A percentile compares a stretch with the other conserved stretches of the same genome.
Evolutionary conservation across 2,888 invertebrate species (phyloP).

Genomic region (Timema podura): DNA sequence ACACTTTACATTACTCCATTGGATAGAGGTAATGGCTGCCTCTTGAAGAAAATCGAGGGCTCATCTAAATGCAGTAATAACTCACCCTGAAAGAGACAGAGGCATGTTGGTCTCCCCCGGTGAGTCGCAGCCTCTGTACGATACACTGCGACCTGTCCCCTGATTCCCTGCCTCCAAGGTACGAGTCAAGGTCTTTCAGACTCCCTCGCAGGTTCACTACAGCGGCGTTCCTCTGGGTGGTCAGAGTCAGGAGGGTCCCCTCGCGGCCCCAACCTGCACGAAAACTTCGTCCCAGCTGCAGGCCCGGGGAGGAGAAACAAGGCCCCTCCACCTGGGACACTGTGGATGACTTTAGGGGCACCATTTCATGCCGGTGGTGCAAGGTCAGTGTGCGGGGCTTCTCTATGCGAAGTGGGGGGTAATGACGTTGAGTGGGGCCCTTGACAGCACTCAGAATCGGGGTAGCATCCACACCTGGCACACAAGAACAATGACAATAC

Average conservation of each 20-base stretch:
- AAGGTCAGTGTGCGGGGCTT: slow-evolving; percentile 28
- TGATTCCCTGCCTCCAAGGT: slow-evolving; percentile 36
- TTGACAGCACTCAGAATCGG: too few species aligned
- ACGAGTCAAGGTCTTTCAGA: slow-evolving; percentile 45
- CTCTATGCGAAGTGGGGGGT: too few species aligned
- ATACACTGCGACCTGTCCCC: slow-evolving; percentile 41
- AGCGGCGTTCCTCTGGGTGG: slow-evolving; percentile 47
- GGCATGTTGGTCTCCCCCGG: slow-evolving; percentile 38
- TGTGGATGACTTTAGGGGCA: slow-evolving; percentile 43
- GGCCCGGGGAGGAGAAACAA: slow-evolving; percentile 25
- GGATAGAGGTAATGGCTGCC: too few species aligned
- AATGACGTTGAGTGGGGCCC: too few species aligned
- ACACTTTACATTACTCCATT: too few species aligned
- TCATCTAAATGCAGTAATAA: neutral
- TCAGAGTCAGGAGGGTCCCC: slow-evolving; percentile 53
- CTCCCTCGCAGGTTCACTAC: slow-evolving; percentile 41
- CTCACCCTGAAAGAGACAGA: slow-evolving; percentile 38
- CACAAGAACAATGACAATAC: too few species aligned
- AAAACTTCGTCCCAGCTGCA: slow-evolving; percentile 54
- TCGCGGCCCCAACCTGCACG: slow-evolving; percentile 73
- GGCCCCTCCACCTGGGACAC: slow-evolving; percentile 36
- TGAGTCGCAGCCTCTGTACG: slow-evolving; percentile 43
- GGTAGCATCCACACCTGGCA: too few species aligned
- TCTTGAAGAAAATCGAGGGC: too few species aligned
- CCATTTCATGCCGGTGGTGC: slow-evolving; percentile 43